Conservation (phyloP, 2,888 invertebrate genomes). For the Tenthredo scrophulariae region DNA sequence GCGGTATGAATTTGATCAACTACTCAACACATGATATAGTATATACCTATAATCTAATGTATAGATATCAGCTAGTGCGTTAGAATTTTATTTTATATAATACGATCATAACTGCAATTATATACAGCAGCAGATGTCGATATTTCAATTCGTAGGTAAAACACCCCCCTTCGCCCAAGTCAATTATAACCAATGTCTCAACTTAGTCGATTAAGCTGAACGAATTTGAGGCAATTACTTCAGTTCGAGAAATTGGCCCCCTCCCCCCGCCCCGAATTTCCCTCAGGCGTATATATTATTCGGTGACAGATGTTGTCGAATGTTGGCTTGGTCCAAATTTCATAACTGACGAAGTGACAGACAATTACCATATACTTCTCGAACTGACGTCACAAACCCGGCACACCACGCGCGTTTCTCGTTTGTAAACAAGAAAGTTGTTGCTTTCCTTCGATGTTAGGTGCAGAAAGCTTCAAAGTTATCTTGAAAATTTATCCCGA, state of each 20-base stretch:
- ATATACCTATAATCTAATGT: not conserved
- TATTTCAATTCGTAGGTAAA: not conserved
- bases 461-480: not conserved
- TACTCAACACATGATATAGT: not conserved
- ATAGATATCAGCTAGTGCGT: not conserved
- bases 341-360: conserved; percentile 15
- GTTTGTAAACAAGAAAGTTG: not conserved
- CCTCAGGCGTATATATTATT: not conserved
- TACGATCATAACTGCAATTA: not conserved
- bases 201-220: conserved; percentile 50
- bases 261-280: not conserved
- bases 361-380: not conserved
- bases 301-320: conserved; percentile 30
- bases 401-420: not conserved
- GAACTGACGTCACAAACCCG: not conserved
- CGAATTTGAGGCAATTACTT: conserved; percentile 52
- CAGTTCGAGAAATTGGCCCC: conserved; percentile 47
- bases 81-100: not conserved
- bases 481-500: not conserved
- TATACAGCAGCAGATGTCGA: not conserved
- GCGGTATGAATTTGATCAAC: not conserved
- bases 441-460: not conserved
- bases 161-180: not conserved
- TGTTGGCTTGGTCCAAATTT: conserved; percentile 10
- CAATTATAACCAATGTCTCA: conserved; percentile 53